Conservation (phyloP, 64 coral and sea anemone species). For the Dendronephthya gigantea region DNA sequence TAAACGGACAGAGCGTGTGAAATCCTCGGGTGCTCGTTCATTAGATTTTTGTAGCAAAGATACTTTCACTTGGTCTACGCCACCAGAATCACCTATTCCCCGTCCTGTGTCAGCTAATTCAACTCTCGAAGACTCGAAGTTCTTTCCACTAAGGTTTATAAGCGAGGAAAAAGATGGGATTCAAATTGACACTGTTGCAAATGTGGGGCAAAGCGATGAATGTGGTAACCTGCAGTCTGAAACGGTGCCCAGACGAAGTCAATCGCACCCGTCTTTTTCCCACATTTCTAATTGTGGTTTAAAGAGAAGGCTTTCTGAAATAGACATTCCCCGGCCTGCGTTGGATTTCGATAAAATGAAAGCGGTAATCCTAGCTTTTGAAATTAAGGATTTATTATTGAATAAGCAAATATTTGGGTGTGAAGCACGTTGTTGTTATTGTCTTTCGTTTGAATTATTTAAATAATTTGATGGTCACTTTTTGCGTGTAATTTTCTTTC, state of each 20-base stretch:
- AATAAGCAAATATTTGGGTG: neutral
- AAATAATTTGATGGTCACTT: neutral
- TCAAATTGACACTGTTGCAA: neutral
- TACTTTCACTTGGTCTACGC: neutral
- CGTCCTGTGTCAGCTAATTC: neutral
- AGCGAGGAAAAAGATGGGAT: neutral
- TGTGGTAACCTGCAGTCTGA: neutral
- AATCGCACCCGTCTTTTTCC: neutral
- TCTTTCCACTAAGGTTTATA: constrained; percentile 1
- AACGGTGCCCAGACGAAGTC: neutral
- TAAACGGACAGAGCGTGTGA: neutral
- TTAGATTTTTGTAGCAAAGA: neutral
- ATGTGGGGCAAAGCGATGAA: neutral
- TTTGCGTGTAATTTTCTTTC: neutral
- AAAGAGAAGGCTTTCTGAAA: constrained; percentile 11
- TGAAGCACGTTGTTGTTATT: constrained; percentile 12
- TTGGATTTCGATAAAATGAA: constrained; percentile 19
- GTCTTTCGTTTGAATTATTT: neutral
- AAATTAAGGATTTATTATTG: neutral
- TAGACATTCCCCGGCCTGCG: neutral
- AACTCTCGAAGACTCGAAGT: neutral
- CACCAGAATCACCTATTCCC: constrained; percentile 7
- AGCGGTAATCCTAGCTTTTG: neutral
- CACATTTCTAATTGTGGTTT: neutral
- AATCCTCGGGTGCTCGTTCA: neutral